Evolutionary conservation across 2,888 invertebrate species (phyloP), one percentile per base, ranked within the genome.

Genomic region (Cryptocheilus praepositus): DNA sequence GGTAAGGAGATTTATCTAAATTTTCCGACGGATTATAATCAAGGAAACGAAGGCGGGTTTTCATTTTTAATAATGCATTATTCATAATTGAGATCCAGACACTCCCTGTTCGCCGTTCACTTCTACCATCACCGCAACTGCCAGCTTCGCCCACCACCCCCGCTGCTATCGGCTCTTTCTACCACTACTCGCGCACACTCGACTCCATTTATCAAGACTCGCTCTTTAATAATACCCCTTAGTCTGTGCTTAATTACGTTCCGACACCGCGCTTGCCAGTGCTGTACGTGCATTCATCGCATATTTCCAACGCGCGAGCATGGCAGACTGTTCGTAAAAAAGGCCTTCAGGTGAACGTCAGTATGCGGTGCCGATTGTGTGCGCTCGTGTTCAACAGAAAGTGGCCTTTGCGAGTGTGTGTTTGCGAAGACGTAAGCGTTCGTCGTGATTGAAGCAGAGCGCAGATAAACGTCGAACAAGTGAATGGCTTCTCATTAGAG

Each of bases 11-110:
- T 80, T 79, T 76, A 77, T 80, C 80, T 70, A 74, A 83, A 79
- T 80, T 81, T 78, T 68, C 65, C 70, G 70, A 59, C 52, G 70
- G 74, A 80, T 80, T 79, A 79, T 78, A 81, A 81, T 82, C 75
- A 76, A 65, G 71, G 64, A 71, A 69, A 76, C 67, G 68, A 65
- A 64, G 69, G 65, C 28, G 71, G 44, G 54, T 70, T 74, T 79
- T 71, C 70, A 66, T 68, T 73, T 70, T 77, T 74, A 73, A 75
- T 76, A 73, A 80, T 77, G 62, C 76, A 76, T 73, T 71, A 74
- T 76, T 77, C 74, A 73, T 78, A 73, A 76, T 79, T 73, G 69
- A 76, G 73, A 69, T 53, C 55, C 22, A 28, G 73, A 45, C 66
- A 21, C n/a, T 52, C n/a, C 22, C 45, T 46, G 25, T 18, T 43